phyloP scores from a whole-genome alignment of 2,797 vertebrate species.

The Smutsia temminckii region DNA sequence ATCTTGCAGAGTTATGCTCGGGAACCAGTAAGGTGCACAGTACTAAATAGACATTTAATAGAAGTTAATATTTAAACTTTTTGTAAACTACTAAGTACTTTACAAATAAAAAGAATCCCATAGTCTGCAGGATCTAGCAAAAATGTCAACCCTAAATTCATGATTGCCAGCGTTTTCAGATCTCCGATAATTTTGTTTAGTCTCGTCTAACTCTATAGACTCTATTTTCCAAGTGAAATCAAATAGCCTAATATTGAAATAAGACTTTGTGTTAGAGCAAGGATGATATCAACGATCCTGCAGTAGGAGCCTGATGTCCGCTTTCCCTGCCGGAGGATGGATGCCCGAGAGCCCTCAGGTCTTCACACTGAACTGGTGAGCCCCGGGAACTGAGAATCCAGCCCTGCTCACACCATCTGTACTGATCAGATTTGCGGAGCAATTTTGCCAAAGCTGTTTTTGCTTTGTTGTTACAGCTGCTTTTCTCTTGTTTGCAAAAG shows the following conservation, averaged over 20 bases:
- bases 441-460: neutral
- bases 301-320: neutral
- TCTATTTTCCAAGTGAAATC: neutral
- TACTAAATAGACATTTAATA: neutral
- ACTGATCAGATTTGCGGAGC: neutral
- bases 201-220: neutral
- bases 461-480: neutral
- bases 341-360: neutral
- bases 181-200: neutral
- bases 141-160: neutral
- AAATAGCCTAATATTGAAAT: neutral
- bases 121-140: neutral
- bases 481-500: conserved; percentile 18
- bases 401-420: neutral
- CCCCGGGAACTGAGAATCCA: neutral
- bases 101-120: neutral
- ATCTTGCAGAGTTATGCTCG: neutral
- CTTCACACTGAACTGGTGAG: neutral
- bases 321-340: rapidly evolving
- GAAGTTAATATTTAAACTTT: neutral
- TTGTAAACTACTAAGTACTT: neutral
- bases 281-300: rapidly evolving
- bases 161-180: neutral
- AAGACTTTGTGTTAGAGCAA: neutral
- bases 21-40: neutral